phyloP scores from a whole-genome alignment of 1,140 invertebrate genomes.

The Drosophila aff. region DNA sequence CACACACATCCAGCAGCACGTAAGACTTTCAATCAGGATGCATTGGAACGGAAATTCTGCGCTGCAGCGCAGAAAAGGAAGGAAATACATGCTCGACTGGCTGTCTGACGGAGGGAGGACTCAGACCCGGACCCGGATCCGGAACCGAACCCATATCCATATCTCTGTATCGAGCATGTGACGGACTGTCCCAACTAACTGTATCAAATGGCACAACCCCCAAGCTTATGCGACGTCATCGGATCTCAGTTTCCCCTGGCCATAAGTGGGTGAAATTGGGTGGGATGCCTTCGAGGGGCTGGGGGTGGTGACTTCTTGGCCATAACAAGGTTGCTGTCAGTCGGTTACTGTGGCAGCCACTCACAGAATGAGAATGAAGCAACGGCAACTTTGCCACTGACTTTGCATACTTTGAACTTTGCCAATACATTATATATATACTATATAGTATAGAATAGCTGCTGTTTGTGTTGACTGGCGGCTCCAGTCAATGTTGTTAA shows the following conservation, averaged over 20 bases:
- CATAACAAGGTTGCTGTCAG: constrained; percentile 59
- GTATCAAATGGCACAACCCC: constrained; percentile 54
- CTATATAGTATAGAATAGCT: constrained; percentile 4
- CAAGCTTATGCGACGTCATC: constrained; percentile 32
- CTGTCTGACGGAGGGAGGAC: constrained; percentile 36
- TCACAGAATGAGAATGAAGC: not conserved
- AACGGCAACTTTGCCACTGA: constrained; percentile 36
- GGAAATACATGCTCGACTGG: constrained; percentile 72
- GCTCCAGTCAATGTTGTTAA: constrained; percentile 22
- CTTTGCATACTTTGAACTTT: constrained; percentile 80
- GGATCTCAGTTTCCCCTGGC: constrained; percentile 16
- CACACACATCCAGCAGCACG: constrained; percentile 43
- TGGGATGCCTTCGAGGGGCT: not conserved
- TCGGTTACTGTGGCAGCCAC: constrained; percentile 36
- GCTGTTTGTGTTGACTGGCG: constrained; percentile 37
- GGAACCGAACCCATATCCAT: not conserved
- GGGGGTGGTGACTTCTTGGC: constrained; percentile 19
- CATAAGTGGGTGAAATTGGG: not conserved
- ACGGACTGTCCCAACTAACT: constrained; percentile 46
- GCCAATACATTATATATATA: constrained; percentile 50
- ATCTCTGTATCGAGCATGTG: constrained; percentile 33
- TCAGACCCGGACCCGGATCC: not conserved
- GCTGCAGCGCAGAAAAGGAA: constrained; percentile 80
- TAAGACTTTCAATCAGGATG: constrained; percentile 81
- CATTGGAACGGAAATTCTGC: constrained; percentile 81